Base-by-base conservation (phyloP, 2,888 invertebrate genomes). In the Drosophila falleni region DNA sequence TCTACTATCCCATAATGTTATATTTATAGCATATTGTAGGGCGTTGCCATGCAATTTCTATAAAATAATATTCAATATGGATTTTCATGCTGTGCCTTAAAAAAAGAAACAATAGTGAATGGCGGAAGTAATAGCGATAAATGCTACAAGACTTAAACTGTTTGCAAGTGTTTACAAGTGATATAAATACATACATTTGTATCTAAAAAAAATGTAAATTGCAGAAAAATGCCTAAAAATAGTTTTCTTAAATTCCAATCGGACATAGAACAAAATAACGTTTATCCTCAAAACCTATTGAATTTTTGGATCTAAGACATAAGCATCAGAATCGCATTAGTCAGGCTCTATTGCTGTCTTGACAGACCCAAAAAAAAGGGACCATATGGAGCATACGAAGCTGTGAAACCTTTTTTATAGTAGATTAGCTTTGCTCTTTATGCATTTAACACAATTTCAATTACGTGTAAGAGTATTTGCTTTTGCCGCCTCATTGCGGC, bases 391-490 rank as follows among this genome's bases (percentile, higher is more conserved):
- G 5, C 4, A 29, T 31, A 31, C 2, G 11, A 29, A 5, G n/a
- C 11, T 31, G n/a, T 16, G 16, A 10, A 9, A 59, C 31, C 29
- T 41, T 62, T 60, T 63, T 49, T 41, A 23, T 58, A 59, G 63
- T 55, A 47, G 55, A 71, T 87, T 78, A 61, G 60, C 51, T 47
- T 23, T 54, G 64, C 49, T 63, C 15, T 71, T 67, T 73, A 56
- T 51, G 55, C 41, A 53, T 59, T 66, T 46, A 59, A 62, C 72
- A 58, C 51, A 62, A 61, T 82, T 84, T 74, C 71, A 78, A 78
- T 76, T 76, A 80, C 72, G 68, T 59, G 58, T 70, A 19, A 19
- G 1, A 19, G 19, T 19, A 63, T 68, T 78, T 37, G 46, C 46
- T 37, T 65, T 78, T 39, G 42, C 39, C 42, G 74, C 44, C 72